Conservation (phyloP, 2,113 vertebrate species). For the Thunnus maccoyii region DNA sequence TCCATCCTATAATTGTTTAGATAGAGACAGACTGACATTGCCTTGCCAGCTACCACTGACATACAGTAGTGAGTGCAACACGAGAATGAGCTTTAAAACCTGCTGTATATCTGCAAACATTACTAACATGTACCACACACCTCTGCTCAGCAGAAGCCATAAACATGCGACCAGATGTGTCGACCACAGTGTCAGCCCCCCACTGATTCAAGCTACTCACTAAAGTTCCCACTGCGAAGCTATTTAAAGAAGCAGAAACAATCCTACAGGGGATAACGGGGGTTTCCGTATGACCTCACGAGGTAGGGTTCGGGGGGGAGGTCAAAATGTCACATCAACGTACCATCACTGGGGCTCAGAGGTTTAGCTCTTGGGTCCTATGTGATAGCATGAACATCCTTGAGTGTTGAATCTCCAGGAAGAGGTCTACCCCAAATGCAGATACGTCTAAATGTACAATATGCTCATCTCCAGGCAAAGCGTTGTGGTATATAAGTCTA, state of each 20-base stretch:
- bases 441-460: background rate
- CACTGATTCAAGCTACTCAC: slow-evolving; percentile 6
- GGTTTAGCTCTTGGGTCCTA: background rate
- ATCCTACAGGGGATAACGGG: slow-evolving; percentile 39
- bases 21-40: background rate
- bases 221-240: slow-evolving; percentile 49
- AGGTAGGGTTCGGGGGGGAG: slow-evolving; percentile 38
- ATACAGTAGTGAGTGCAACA: background rate
- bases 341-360: slow-evolving; percentile 22
- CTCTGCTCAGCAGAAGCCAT: slow-evolving; percentile 13
- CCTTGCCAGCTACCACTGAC: background rate
- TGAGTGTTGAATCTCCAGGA: slow-evolving; percentile 25
- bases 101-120: slow-evolving; percentile 1
- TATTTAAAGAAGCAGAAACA: slow-evolving; percentile 56
- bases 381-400: slow-evolving; percentile 23
- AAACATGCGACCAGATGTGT: slow-evolving; percentile 39
- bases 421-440: slow-evolving; percentile 4
- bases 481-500: background rate
- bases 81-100: background rate
- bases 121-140: slow-evolving; percentile 1
- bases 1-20: background rate
- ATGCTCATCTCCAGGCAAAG: background rate
- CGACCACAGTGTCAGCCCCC: slow-evolving; percentile 5
- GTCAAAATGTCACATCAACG: slow-evolving; percentile 45
- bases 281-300: slow-evolving; percentile 60